A percentile compares a stretch with the other conserved stretches of the same genome.
Conservation (phyloP, 2,888 invertebrate species). For the Tethea ocularis region DNA sequence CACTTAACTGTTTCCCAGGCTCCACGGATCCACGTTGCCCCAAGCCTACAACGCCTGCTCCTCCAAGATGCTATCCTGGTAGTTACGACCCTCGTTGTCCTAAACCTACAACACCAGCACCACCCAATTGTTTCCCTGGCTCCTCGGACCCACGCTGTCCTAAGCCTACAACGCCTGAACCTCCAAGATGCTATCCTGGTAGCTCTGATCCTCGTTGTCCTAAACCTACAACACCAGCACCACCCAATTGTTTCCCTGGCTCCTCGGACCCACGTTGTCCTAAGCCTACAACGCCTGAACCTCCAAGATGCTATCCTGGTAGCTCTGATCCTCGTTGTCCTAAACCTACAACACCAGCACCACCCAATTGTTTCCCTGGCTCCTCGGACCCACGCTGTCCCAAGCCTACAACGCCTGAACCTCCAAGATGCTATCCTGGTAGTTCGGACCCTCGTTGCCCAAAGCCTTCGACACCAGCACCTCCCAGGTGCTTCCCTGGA, state of each 20-base stretch:
- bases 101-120: conserved; percentile 28
- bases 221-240: conserved; percentile 27
- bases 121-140: conserved; percentile 34
- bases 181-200: conserved; percentile 47
- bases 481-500: conserved; percentile 47
- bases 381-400: conserved; percentile 42
- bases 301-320: conserved; percentile 24
- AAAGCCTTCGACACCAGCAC: conserved; percentile 31
- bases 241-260: conserved; percentile 42
- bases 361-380: conserved; percentile 44
- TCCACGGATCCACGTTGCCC: conserved; percentile 43
- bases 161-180: conserved; percentile 37
- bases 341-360: conserved; percentile 28
- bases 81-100: conserved; percentile 42
- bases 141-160: conserved; percentile 46
- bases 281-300: conserved; percentile 42
- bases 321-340: conserved; percentile 25
- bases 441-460: conserved; percentile 42
- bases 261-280: conserved; percentile 44
- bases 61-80: conserved; percentile 23
- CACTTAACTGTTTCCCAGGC: conserved; percentile 53
- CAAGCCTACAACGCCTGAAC: conserved; percentile 24
- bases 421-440: conserved; percentile 29
- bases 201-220: conserved; percentile 40
- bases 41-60: conserved; percentile 23